A percentile compares a stretch with the other conserved stretches of the same genome.
Conservation (phyloP, 2,797 vertebrate species). For the Peromyscus melanophrys region DNA sequence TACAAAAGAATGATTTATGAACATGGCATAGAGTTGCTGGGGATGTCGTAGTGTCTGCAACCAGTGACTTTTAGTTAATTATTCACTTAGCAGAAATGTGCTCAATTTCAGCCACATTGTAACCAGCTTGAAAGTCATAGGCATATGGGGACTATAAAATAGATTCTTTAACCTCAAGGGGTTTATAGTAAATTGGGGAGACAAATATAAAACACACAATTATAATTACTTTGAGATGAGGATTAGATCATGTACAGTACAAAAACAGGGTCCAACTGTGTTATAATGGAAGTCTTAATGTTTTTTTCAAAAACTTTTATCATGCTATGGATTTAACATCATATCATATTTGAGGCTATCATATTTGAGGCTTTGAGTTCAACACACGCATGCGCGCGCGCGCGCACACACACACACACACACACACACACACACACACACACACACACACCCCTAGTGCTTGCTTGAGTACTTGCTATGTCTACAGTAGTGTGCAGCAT, state of each 20-base stretch:
- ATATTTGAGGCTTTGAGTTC: not conserved
- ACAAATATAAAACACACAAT: not conserved
- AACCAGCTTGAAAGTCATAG: not conserved
- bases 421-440: not conserved
- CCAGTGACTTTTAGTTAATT: constrained; percentile 32
- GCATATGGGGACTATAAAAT: constrained; percentile 20
- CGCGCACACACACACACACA: not conserved
- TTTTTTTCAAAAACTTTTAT: not conserved
- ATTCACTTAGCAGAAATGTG: constrained; percentile 10
- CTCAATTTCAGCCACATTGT: not conserved
- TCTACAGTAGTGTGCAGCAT: not conserved
- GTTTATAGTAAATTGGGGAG: not conserved
- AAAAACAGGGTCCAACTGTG: not conserved
- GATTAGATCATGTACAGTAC: not conserved
- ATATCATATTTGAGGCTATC: not conserved
- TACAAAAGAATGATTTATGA: constrained; percentile 15
- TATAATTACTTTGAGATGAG: constrained; percentile 13
- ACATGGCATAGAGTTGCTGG: not conserved
- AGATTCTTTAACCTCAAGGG: not conserved
- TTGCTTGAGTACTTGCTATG: not conserved
- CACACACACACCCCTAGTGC: not conserved
- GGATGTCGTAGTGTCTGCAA: not conserved
- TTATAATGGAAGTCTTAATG: not conserved
- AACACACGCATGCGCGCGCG: not conserved
- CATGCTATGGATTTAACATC: not conserved